Evolutionary conservation across 2,113 vertebrate genomes (phyloP), one percentile per base, ranked within the genome.

Genomic region (Ctenomys sociabilis): DNA sequence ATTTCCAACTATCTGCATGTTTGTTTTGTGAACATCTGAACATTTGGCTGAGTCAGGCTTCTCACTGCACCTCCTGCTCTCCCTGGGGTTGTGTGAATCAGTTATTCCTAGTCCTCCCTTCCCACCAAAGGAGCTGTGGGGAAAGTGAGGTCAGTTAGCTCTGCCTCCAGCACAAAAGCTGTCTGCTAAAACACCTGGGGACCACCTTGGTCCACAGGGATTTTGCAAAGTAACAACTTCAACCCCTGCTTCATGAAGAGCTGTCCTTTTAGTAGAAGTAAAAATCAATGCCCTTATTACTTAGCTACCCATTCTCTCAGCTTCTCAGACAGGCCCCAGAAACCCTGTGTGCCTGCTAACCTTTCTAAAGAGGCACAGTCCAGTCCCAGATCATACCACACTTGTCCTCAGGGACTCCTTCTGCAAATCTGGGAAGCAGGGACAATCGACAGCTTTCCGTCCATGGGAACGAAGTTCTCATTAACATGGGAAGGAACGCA

Each of bases 1-100:
- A 75, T 96, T 97, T 95, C 89, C 93, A 95, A 93, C 97, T 81
- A 85, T 61, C 93, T 6, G 37, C 68, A 21, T 97, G 84, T 91
- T 96, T 84, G 57, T 52, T 96, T 91, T 88, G 83, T 85, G 84
- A 75, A 83, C 59, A 30, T 93, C 78, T 43, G 68, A 91, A 52
- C 45, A 30, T 92, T 89, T 93, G 75, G 81, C 84, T 17, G 82
- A 91, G 24, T 45, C 89, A 70, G 94, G 72, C 77, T 87, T n/a
- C 95, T 84, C 88, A 70, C 57, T 61, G 61, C 14, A 75, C 77
- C 45, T 86, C 70, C 77, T 70, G 73, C 59, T 95, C 91, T 85
- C 91, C 82, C 91, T 61, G 57, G 83, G 91, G 94, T 75, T 3
- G 14, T 85, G 89, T 91, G 95, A 92, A 59, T 96, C 95, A 92